These are phyloP conservation scores for Dreissena rostriformis DNA, from an alignment of 1,140 invertebrate genomes.

Conservation along the genomic window DNA sequence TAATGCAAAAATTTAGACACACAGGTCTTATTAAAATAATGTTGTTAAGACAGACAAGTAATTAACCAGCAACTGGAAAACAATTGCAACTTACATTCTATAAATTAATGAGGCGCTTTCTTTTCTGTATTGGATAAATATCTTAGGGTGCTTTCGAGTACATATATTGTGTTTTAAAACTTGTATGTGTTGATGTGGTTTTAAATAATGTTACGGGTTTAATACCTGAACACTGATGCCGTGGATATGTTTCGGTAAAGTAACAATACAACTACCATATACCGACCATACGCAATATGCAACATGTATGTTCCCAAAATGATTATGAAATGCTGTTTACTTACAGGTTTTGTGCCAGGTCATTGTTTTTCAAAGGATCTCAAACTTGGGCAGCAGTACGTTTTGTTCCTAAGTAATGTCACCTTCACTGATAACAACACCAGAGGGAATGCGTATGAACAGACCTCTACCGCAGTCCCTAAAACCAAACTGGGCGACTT, in stretches of 20 bases:
- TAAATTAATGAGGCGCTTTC: too few species aligned
- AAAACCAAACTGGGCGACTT: slow-evolving; percentile 21
- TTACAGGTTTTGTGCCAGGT: slow-evolving; percentile 37
- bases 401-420: background rate
- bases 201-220: background rate
- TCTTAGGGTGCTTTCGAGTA: too few species aligned
- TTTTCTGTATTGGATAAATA: too few species aligned
- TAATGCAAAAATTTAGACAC: too few species aligned
- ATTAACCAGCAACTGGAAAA: too few species aligned
- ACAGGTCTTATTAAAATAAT: too few species aligned
- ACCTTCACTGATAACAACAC: background rate
- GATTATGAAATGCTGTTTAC: background rate
- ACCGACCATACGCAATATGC: background rate
- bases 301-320: background rate
- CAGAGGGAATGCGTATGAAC: slow-evolving; percentile 3
- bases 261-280: background rate
- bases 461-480: background rate
- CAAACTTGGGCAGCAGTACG: background rate
- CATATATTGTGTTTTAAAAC: too few species aligned
- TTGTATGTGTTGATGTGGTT: too few species aligned
- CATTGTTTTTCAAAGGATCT: slow-evolving; percentile 6
- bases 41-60: too few species aligned
- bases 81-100: too few species aligned
- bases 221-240: background rate
- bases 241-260: too few species aligned